phyloP scores from a whole-genome alignment of 37 sponge, comb jelly and placozoan genomes.

The Agelas oroides region DNA sequence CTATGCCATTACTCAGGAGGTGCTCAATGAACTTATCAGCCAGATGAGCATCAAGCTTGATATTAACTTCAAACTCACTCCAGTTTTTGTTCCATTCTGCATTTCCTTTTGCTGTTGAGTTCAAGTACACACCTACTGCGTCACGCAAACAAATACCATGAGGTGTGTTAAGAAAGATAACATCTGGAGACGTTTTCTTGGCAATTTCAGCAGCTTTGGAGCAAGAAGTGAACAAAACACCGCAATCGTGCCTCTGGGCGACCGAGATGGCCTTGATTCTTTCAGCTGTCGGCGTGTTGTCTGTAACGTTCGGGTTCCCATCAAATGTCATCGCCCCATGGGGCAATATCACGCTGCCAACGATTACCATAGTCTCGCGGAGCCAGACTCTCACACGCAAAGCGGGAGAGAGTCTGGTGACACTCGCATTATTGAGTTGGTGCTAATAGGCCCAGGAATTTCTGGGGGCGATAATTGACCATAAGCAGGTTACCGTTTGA shows the following conservation, averaged over 20 bases:
- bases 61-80: constrained; percentile 49
- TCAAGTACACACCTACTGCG: constrained; percentile 36
- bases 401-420: no score
- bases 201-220: constrained; percentile 48
- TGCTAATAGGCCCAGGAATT: no score
- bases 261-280: constrained; percentile 20
- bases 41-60: constrained; percentile 31
- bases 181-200: constrained; percentile 39
- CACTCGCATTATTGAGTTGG: no score
- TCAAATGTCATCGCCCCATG: constrained; percentile 66
- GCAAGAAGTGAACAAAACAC: constrained; percentile 17
- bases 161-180: constrained; percentile 63
- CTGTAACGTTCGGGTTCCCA: constrained; percentile 13
- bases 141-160: constrained; percentile 52
- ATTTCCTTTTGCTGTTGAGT: constrained; percentile 48
- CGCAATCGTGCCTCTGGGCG: constrained; percentile 25
- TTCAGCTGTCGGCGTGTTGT: constrained; percentile 7
- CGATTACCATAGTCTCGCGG: neutral
- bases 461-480: no score
- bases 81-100: constrained; percentile 61
- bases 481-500: no score
- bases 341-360: constrained; percentile 47
- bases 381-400: no score
- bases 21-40: constrained; percentile 37
- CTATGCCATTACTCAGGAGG: constrained; percentile 39